Evolutionary conservation across 1,140 invertebrate genomes (phyloP).

Genomic region (Drosophila pandora): DNA sequence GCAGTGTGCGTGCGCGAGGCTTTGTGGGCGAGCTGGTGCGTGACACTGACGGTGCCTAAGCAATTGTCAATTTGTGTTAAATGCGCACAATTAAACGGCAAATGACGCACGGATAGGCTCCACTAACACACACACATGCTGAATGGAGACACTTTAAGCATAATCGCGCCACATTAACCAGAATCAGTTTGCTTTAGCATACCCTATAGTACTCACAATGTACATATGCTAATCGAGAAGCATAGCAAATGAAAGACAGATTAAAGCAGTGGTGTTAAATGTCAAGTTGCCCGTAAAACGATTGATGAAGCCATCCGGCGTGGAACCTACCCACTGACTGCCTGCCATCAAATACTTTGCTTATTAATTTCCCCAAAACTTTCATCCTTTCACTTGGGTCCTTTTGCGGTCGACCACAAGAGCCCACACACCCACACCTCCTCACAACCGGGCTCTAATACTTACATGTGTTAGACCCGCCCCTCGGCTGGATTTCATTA

Average conservation of each 20-base stretch:
- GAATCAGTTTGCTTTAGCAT: slow-evolving; percentile 44
- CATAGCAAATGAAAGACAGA: slow-evolving; percentile 22
- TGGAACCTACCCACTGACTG: slow-evolving; percentile 25
- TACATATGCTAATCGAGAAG: slow-evolving; percentile 35
- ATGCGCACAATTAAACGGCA: slow-evolving; percentile 70
- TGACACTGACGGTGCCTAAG: slow-evolving; percentile 44
- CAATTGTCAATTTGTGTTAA: slow-evolving; percentile 79
- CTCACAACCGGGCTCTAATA: slow-evolving; percentile 6
- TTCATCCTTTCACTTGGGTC: slow-evolving; percentile 48
- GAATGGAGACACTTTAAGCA: slow-evolving; percentile 26
- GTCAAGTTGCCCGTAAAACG: slow-evolving; percentile 46
- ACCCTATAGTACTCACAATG: not conserved
- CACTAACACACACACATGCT: slow-evolving; percentile 5
- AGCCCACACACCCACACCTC: slow-evolving; percentile 15
- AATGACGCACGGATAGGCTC: slow-evolving; percentile 54
- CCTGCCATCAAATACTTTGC: slow-evolving; percentile 49
- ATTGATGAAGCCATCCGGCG: slow-evolving; percentile 40
- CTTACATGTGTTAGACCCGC: slow-evolving; percentile 2
- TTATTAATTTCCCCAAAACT: slow-evolving; percentile 71
- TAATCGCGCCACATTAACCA: slow-evolving; percentile 66
- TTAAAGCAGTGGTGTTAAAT: slow-evolving; percentile 26
- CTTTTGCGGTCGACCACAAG: slow-evolving; percentile 56
- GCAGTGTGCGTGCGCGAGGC: not conserved
- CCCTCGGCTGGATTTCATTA: slow-evolving; percentile 62
- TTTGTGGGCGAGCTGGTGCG: slow-evolving; percentile 25